These are phyloP conservation scores for Echinarachnius parma DNA, from an alignment of 53 echinoderm and acorn worm species.

Conservation along the genomic window DNA sequence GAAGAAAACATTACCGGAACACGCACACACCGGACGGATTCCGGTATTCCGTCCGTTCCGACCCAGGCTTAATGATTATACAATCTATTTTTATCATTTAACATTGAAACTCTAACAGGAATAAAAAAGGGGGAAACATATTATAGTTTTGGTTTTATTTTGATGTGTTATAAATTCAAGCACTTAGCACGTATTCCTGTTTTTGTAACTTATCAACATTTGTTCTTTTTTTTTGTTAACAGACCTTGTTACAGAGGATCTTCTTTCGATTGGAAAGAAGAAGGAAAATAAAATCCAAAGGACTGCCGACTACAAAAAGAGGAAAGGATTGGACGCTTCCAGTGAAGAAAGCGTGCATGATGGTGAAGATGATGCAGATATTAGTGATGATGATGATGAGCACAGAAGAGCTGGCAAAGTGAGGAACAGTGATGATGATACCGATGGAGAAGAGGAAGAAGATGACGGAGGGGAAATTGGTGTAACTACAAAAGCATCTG, in stretches of 20 bases:
- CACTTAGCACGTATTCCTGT: too few species aligned
- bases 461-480: background rate
- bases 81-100: too few species aligned
- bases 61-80: too few species aligned
- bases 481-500: background rate
- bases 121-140: too few species aligned
- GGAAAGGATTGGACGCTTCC: constrained; percentile 28
- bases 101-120: too few species aligned
- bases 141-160: too few species aligned
- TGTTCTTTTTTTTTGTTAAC: background rate
- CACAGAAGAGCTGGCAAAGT: background rate
- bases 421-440: background rate
- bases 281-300: constrained; percentile 45
- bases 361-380: constrained; percentile 5
- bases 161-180: too few species aligned
- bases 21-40: too few species aligned
- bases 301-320: constrained; percentile 14
- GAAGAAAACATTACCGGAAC: too few species aligned
- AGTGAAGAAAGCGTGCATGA: constrained; percentile 10
- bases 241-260: constrained; percentile 55
- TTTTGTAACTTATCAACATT: too few species aligned
- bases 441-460: constrained; percentile 10
- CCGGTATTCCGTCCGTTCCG: too few species aligned
- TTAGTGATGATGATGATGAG: background rate
- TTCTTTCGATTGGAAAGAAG: constrained; percentile 34